Evolutionary conservation across 2,113 vertebrate species (phyloP).

Genomic region (Hyla sarda): DNA sequence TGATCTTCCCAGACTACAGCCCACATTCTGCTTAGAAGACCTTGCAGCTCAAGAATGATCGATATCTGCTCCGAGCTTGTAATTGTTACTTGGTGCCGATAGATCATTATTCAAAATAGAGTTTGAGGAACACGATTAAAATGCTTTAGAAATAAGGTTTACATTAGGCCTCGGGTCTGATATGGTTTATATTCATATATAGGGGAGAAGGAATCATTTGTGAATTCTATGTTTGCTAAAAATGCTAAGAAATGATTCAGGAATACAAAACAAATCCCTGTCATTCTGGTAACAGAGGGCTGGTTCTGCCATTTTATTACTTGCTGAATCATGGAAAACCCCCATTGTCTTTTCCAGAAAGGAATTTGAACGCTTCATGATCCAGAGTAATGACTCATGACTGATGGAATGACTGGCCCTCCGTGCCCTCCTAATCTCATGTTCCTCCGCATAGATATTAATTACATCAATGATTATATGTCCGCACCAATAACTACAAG

Average conservation of each 20-base stretch:
- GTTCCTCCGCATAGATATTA: conserved; percentile 22
- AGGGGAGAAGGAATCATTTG: background rate
- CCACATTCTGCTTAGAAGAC: background rate
- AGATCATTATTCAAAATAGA: conserved; percentile 10
- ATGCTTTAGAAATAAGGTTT: background rate
- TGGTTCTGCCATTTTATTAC: background rate
- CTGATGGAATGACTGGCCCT: conserved; percentile 18
- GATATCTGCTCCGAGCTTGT: background rate
- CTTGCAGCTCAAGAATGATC: conserved; percentile 6
- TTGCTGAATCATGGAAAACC: conserved; percentile 29
- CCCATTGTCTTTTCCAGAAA: conserved; percentile 24
- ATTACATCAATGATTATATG: conserved; percentile 18
- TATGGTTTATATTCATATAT: background rate
- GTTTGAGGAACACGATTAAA: background rate
- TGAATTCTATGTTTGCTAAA: background rate
- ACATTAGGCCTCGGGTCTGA: background rate
- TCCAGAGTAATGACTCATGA: conserved; percentile 46
- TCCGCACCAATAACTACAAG: background rate
- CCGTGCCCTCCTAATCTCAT: conserved; percentile 23
- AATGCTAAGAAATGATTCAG: too few relatives aligned
- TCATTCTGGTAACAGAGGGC: background rate
- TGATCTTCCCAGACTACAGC: background rate
- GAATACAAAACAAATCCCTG: background rate
- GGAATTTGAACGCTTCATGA: conserved; percentile 27
- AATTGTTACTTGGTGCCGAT: conserved; percentile 11